A percentile compares a stretch with the other conserved stretches of the same genome.
phyloP scores from a whole-genome alignment of 2,888 invertebrate genomes.

The Thelaira solivaga region DNA sequence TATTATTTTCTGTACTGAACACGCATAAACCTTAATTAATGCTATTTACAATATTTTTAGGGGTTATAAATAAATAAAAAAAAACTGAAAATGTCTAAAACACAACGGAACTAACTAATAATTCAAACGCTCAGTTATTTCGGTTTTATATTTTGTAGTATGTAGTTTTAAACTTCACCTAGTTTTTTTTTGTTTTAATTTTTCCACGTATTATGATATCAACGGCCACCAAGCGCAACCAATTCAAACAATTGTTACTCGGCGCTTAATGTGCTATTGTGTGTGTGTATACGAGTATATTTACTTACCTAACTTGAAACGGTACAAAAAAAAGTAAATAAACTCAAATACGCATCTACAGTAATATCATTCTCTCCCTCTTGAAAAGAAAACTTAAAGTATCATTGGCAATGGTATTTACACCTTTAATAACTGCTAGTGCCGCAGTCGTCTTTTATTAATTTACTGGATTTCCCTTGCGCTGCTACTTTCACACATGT shows the following conservation, averaged over 20 bases:
- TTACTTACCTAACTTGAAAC: neutral
- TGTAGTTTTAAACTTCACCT: neutral
- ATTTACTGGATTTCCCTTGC: constrained; percentile 28
- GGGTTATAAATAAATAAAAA: constrained; percentile 2
- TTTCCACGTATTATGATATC: constrained; percentile 42
- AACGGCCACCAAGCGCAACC: constrained; percentile 58
- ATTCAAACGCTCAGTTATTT: constrained; percentile 40
- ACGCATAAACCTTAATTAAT: constrained; percentile 53
- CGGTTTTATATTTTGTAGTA: constrained; percentile 3
- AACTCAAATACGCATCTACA: constrained; percentile 21
- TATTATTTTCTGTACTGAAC: neutral
- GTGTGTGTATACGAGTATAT: too few relatives aligned
- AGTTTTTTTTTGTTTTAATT: constrained; percentile 18
- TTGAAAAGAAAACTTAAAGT: neutral
- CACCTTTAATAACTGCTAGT: neutral
- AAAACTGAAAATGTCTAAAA: constrained; percentile 14
- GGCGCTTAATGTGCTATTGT: neutral
- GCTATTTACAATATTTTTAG: constrained; percentile 11
- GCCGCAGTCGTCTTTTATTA: neutral
- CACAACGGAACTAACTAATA: constrained; percentile 57
- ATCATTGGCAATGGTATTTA: constrained; percentile 27
- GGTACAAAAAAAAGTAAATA: neutral
- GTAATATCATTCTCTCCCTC: constrained; percentile 3
- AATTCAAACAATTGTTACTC: constrained; percentile 48
- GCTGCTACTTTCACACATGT: neutral